Conservation (phyloP, 2,888 invertebrate species). For the Drosophila fulvimacula region DNA sequence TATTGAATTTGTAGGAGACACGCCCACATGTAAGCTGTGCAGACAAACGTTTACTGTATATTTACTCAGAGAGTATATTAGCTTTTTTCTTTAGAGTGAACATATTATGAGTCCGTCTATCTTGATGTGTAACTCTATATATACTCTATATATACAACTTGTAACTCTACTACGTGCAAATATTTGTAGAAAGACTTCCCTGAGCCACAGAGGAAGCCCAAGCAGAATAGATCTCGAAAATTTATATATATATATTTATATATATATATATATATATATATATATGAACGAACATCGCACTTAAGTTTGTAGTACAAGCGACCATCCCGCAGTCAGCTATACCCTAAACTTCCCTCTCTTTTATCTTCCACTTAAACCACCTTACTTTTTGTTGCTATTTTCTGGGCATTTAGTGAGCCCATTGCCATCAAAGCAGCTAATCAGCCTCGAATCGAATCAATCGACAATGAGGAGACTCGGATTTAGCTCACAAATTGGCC, state of each 20-base stretch:
- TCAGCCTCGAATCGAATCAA: conserved; percentile 61
- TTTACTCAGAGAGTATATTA: not conserved
- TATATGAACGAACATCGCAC: too few relatives aligned
- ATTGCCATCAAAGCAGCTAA: conserved; percentile 73
- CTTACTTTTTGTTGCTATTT: conserved; percentile 27
- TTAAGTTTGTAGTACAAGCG: not conserved
- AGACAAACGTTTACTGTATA: too few relatives aligned
- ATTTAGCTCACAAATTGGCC: conserved; percentile 62
- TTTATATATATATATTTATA: too few relatives aligned
- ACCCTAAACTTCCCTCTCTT: not conserved
- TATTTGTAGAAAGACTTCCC: too few relatives aligned
- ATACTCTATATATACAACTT: too few relatives aligned
- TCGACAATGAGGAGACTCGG: conserved; percentile 48
- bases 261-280: too few relatives aligned
- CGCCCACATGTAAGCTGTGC: conserved; percentile 45
- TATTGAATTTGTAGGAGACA: conserved; percentile 51
- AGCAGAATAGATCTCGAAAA: too few relatives aligned
- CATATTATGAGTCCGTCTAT: too few relatives aligned
- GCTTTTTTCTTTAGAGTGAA: not conserved
- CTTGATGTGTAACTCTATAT: too few relatives aligned
- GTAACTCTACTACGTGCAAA: too few relatives aligned
- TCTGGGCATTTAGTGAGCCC: conserved; percentile 45
- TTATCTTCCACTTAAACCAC: conserved; percentile 1
- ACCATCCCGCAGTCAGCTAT: not conserved
- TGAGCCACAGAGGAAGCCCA: too few relatives aligned